Evolutionary conservation across 2,888 invertebrate species (phyloP).

Genomic region (Acronicta alni): DNA sequence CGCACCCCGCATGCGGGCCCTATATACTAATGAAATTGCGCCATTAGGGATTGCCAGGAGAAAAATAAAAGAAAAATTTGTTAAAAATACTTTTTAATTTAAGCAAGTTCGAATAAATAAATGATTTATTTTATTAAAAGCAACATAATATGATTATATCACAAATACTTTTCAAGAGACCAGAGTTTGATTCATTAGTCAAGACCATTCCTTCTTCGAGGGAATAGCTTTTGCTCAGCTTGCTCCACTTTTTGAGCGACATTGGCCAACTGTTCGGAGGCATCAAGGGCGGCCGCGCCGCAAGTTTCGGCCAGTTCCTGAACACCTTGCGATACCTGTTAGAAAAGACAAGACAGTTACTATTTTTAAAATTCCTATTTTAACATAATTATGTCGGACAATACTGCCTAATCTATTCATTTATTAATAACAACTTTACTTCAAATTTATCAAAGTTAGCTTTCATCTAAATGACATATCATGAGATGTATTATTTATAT

Average conservation of each 20-base stretch:
- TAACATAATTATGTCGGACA: no score
- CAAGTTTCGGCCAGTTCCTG: conserved; percentile 83
- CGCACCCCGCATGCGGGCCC: no score
- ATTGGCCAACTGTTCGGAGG: conserved; percentile 77
- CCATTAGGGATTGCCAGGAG: neutral
- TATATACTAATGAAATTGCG: no score
- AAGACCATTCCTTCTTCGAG: conserved; percentile 81
- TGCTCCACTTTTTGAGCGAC: conserved; percentile 82
- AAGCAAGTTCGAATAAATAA: conserved; percentile 34
- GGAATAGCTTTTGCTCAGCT: conserved; percentile 78
- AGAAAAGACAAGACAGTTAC: neutral
- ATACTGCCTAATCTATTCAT: no score
- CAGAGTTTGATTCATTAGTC: conserved; percentile 64
- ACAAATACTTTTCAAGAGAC: conserved; percentile 18
- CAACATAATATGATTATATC: conserved; percentile 21
- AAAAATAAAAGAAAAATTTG: neutral
- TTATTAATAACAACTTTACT: no score
- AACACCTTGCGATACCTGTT: conserved; percentile 81
- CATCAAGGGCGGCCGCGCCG: conserved; percentile 78
- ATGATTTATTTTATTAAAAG: conserved; percentile 21
- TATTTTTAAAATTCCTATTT: no score
- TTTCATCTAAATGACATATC: no score
- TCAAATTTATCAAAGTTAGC: no score
- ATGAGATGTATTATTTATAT: no score
- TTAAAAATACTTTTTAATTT: conserved; percentile 43